phyloP scores from a whole-genome alignment of 2,113 vertebrate genomes.

The Etheostoma cragini region DNA sequence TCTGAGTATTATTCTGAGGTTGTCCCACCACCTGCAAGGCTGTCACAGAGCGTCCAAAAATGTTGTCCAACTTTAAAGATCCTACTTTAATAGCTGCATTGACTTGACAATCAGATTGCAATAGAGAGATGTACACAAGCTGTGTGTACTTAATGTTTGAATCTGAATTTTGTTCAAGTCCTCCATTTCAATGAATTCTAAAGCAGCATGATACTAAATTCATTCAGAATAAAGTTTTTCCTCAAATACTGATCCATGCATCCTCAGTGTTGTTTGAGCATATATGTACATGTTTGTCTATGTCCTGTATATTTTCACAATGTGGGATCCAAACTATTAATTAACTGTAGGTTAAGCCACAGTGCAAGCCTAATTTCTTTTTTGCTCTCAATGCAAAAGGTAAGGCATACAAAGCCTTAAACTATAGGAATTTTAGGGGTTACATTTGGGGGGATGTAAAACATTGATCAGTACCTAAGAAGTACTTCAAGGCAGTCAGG shows the following conservation, averaged over 20 bases:
- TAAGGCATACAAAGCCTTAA: not conserved
- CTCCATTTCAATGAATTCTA: slow-evolving; percentile 20
- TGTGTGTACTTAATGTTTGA: not conserved
- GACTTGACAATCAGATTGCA: slow-evolving; percentile 24
- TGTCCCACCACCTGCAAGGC: slow-evolving; percentile 25
- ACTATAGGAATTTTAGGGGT: not conserved
- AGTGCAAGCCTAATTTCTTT: not conserved
- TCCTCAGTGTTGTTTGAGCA: not conserved
- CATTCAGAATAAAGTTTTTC: slow-evolving; percentile 4
- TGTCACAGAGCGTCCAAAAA: slow-evolving; percentile 25
- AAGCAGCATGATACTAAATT: not conserved
- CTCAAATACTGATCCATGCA: not conserved
- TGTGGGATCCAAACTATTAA: not conserved
- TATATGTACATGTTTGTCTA: not conserved
- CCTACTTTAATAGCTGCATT: slow-evolving; percentile 14
- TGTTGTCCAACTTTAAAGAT: slow-evolving; percentile 12
- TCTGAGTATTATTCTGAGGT: slow-evolving; percentile 15
- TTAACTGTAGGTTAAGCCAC: not conserved
- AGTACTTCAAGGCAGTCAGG: slow-evolving; percentile 16
- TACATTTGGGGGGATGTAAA: not conserved
- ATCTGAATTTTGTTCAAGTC: slow-evolving; percentile 17
- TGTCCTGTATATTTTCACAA: not conserved
- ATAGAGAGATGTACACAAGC: not conserved
- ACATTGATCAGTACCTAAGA: not conserved
- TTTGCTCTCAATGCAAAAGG: not conserved